Evolutionary conservation across 2,888 invertebrate genomes (phyloP), one percentile per base, ranked within the genome.

Genomic region (Pyrocoelia pectoralis): DNA sequence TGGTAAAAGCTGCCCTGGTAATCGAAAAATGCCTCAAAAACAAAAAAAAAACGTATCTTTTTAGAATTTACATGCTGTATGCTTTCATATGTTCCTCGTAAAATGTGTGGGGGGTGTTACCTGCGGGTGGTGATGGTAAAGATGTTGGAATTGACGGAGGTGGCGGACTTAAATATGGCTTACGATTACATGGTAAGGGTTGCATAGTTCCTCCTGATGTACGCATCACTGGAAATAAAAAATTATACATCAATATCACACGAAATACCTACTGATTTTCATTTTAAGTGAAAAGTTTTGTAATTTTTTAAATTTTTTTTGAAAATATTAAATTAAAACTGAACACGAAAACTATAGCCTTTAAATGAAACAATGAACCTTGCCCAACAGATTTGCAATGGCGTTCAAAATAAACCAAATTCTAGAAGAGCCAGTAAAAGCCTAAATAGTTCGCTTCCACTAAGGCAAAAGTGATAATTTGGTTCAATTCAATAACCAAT

Each of bases 121-220:
- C 81, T 1, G 84, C 80, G 0, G 85, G 83, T 40, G 86, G 80
- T 9, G 84, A 82, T 0, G 87, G 83, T 55, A 85, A 70, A 28
- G 79, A 76, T 17, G 80, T 74, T 18, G 80, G 78, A 62, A 79
- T 77, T 51, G 80, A 75, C 4, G 86, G 84, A 18, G 86, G 84
- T 1, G 86, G 84, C 1, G 83, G 80, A 2, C 83, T 80, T 40
- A 84, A 76, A 74, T 84, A 85, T n/a, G 85, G 83, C 76, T 87
- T 87, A 72, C 86, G 82, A 70, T 87, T 87, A n/a, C 85, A 84
- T 9, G 85, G 84, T 59, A 84, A 73, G 3, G 83, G 72, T 63
- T 77, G 76, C 71, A 78, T 76, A 53, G 74, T 70, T 48, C 74
- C 76, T 49, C 76, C 75, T 0, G 77, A 70, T 46, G 77, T 73